Conservation (phyloP, 1,140 invertebrate species). For the Eumaeus atala region DNA sequence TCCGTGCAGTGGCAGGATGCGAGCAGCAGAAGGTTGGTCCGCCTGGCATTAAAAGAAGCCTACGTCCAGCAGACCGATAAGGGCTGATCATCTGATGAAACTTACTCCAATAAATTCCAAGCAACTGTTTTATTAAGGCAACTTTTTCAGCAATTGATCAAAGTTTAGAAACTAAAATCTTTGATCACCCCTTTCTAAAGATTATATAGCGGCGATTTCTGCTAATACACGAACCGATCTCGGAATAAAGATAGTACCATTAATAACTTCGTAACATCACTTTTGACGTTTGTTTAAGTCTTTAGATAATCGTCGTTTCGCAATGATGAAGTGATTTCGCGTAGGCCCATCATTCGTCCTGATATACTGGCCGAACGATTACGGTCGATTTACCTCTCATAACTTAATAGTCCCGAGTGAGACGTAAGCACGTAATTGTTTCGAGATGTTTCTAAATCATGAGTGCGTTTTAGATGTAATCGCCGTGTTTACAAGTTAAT, state of each 20-base stretch:
- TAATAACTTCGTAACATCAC: background rate
- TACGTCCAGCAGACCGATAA: too few relatives aligned
- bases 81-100: too few relatives aligned
- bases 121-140: too few relatives aligned
- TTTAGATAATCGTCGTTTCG: conserved; percentile 1
- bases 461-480: conserved; percentile 3
- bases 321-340: conserved; percentile 1
- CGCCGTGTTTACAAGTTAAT: background rate
- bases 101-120: too few relatives aligned
- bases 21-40: too few relatives aligned
- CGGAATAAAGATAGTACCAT: background rate
- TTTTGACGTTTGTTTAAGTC: conserved; percentile 2
- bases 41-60: too few relatives aligned
- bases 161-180: too few relatives aligned
- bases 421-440: conserved; percentile 28
- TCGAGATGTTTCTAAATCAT: conserved; percentile 9
- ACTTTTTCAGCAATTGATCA: too few relatives aligned
- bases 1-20: too few relatives aligned
- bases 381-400: conserved; percentile 33
- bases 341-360: conserved; percentile 1
- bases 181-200: too few relatives aligned
- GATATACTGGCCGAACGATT: conserved; percentile 26
- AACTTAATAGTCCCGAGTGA: conserved; percentile 32
- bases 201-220: too few relatives aligned
- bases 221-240: too few relatives aligned